A percentile compares a stretch with the other conserved stretches of the same genome.
Conservation (phyloP, 2,113 vertebrate genomes). For the Ceuthmochares aereus region DNA sequence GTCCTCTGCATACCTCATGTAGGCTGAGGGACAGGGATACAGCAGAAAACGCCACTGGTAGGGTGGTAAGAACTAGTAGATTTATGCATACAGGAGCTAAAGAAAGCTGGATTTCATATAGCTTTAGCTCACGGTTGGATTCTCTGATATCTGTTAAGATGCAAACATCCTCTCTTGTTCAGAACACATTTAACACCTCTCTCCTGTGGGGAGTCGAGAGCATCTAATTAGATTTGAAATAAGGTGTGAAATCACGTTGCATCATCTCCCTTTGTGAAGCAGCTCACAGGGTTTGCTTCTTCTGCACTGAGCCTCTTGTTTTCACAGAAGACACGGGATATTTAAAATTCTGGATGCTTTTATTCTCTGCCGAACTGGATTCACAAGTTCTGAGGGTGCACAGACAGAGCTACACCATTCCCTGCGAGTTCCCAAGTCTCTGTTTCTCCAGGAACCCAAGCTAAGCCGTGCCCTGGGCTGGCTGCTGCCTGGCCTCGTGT, state of each 20-base stretch:
- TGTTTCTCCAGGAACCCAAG: not conserved
- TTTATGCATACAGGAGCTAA: no score
- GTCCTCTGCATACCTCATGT: rapidly evolving
- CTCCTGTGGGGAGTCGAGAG: rapidly evolving
- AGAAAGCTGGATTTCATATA: not conserved
- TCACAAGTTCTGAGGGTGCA: rapidly evolving
- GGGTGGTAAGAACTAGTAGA: not conserved
- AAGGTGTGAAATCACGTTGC: not conserved
- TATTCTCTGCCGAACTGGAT: not conserved
- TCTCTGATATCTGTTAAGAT: not conserved
- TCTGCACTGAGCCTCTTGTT: not conserved
- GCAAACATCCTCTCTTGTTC: not conserved
- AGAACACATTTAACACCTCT: not conserved
- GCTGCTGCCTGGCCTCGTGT: not conserved
- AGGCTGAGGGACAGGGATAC: not conserved
- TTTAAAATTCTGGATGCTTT: not conserved
- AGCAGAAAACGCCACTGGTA: not conserved
- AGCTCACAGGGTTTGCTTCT: not conserved
- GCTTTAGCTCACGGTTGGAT: not conserved
- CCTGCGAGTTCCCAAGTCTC: rapidly evolving
- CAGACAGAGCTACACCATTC: rapidly evolving
- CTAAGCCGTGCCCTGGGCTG: not conserved
- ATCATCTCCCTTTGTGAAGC: not conserved
- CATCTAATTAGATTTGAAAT: not conserved
- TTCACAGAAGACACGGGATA: not conserved